phyloP scores from a whole-genome alignment of 2,113 vertebrate genomes.

The Psittacara wagleri region DNA sequence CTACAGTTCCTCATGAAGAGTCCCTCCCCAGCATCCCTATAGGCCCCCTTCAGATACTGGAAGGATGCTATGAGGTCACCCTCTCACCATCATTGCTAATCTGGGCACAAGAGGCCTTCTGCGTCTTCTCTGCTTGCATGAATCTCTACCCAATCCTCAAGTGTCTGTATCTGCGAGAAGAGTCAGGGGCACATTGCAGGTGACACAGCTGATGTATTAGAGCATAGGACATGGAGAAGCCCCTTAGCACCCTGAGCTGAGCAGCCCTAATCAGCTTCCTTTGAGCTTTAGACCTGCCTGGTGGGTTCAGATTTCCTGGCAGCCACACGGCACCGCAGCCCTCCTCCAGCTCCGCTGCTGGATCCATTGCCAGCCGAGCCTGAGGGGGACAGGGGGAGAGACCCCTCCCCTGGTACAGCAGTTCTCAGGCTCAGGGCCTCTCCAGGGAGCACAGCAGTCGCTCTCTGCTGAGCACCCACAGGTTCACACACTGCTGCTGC shows the following conservation, averaged over 20 bases:
- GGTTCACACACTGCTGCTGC: not conserved
- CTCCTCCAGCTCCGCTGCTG: not conserved
- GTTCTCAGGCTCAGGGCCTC: not conserved
- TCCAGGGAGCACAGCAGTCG: not conserved
- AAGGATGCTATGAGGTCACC: not conserved
- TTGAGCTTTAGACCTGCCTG: constrained; percentile 3
- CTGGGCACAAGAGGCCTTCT: not conserved
- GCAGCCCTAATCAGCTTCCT: not conserved
- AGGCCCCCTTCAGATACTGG: too few relatives aligned
- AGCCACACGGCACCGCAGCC: not conserved
- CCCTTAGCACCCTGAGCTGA: not conserved
- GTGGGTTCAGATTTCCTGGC: constrained; percentile 28
- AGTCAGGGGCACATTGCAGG: accelerated
- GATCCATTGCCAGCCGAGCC: not conserved
- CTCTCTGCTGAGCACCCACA: not conserved
- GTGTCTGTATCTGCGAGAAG: not conserved
- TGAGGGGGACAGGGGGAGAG: not conserved
- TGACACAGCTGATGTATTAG: not conserved
- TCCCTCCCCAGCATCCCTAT: too few relatives aligned
- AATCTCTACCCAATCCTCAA: not conserved
- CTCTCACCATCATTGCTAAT: not conserved
- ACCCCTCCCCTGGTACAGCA: not conserved
- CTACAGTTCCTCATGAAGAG: too few relatives aligned
- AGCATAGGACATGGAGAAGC: not conserved
- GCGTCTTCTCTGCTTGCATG: not conserved